phyloP scores from a whole-genome alignment of 92 coral and sea anemone genomes.

The Zoanthus solanderi region DNA sequence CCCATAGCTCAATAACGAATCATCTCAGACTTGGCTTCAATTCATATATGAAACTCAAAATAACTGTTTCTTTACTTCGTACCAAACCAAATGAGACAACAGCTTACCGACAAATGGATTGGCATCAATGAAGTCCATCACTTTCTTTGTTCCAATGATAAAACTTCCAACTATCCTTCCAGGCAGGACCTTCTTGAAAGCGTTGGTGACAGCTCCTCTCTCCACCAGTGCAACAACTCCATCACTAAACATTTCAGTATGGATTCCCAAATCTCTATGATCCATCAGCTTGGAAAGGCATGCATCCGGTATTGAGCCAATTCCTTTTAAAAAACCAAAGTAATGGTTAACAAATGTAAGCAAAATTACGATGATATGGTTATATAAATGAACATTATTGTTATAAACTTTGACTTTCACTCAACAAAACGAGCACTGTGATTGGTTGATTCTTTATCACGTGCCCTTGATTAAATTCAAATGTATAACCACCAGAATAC shows the following conservation, averaged over 20 bases:
- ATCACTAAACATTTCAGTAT: slow-evolving; percentile 98
- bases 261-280: slow-evolving; percentile 94
- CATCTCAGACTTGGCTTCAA: no score
- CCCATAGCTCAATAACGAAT: no score
- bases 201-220: slow-evolving; percentile 91
- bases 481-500: no score
- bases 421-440: no score
- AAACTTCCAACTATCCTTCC: slow-evolving; percentile 93
- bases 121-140: slow-evolving; percentile 90
- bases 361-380: not conserved
- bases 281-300: slow-evolving; percentile 76
- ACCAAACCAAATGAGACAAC: not conserved
- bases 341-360: not conserved
- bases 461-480: no score
- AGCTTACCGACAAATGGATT: slow-evolving; percentile 96
- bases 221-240: slow-evolving; percentile 90
- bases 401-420: no score
- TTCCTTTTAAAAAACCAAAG: slow-evolving; percentile 51
- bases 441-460: no score
- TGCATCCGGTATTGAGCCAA: slow-evolving; percentile 94
- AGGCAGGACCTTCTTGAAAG: slow-evolving; percentile 81
- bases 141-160: slow-evolving; percentile 90
- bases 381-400: no score
- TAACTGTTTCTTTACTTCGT: no score
- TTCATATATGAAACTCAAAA: no score